These are phyloP conservation scores for Eulemur mongoz DNA, from an alignment of 2,797 vertebrate species.

Conservation along the genomic window DNA sequence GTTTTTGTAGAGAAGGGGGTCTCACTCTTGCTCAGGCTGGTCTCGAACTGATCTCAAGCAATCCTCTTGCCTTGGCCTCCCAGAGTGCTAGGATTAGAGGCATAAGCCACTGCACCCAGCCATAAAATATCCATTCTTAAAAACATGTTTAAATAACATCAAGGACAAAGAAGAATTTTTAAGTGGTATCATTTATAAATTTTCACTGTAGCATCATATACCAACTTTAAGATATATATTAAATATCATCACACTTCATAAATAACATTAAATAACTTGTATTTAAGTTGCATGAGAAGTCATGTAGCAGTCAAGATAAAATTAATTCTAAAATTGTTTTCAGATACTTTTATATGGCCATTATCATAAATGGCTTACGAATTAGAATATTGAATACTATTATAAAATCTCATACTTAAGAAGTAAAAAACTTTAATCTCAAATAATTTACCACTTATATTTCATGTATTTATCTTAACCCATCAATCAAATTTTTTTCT, in stretches of 20 bases:
- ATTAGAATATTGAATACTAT: not conserved
- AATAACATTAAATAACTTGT: constrained; percentile 23
- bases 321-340: constrained; percentile 45
- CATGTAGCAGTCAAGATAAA: not conserved
- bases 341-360: not conserved
- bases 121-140: not conserved
- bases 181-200: constrained; percentile 21
- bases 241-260: constrained; percentile 29
- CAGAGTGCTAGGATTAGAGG: too few relatives aligned
- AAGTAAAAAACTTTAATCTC: not conserved
- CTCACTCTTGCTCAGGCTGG: too few relatives aligned
- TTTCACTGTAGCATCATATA: constrained; percentile 16
- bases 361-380: constrained; percentile 10
- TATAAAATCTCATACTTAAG: constrained; percentile 1
- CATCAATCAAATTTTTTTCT: not conserved
- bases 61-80: too few relatives aligned
- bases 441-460: constrained; percentile 23
- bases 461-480: constrained; percentile 17
- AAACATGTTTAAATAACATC: not conserved
- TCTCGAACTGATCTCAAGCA: too few relatives aligned
- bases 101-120: too few relatives aligned
- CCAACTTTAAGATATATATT: not conserved
- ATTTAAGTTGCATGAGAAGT: constrained; percentile 21
- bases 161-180: not conserved
- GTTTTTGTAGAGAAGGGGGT: too few relatives aligned